Evolutionary conservation across 2,888 invertebrate genomes (phyloP).

Genomic region (Villa cingulata): DNA sequence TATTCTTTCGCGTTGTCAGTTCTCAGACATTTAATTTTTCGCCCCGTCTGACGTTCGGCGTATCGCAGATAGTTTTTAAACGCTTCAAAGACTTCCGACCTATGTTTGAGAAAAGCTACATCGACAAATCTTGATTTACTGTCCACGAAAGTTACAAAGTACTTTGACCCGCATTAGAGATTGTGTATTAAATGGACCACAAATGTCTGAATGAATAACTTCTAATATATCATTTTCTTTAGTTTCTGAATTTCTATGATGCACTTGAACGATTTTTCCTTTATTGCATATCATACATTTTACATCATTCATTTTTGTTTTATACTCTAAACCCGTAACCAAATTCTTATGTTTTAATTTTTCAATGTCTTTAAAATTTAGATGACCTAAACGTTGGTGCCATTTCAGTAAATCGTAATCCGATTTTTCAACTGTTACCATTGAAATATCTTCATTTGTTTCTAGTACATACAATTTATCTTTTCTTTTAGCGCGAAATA

Average conservation of each 20-base stretch:
- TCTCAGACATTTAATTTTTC: slow-evolving; percentile 16
- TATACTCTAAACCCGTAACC: no score
- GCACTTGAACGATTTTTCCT: slow-evolving; percentile 8
- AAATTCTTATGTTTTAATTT: no score
- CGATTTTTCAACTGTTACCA: no score
- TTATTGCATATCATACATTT: slow-evolving; percentile 5
- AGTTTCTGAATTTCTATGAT: slow-evolving; percentile 1
- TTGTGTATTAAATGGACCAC: slow-evolving; percentile 1
- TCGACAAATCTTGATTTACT: slow-evolving; percentile 6
- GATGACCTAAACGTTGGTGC: no score
- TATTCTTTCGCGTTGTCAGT: slow-evolving; percentile 20
- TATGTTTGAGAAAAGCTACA: slow-evolving; percentile 8
- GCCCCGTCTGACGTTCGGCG: slow-evolving; percentile 13
- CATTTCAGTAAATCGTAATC: no score
- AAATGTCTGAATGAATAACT: slow-evolving; percentile 4
- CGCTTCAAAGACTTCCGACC: slow-evolving; percentile 11
- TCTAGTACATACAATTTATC: no score
- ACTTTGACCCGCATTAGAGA: neutral
- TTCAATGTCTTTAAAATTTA: no score
- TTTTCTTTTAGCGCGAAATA: no score
- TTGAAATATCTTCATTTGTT: no score
- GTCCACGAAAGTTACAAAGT: slow-evolving; percentile 6
- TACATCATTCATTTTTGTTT: slow-evolving; percentile 4
- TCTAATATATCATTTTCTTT: neutral
- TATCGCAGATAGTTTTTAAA: slow-evolving; percentile 15